Evolutionary conservation across 2,888 invertebrate species (phyloP), one percentile per base, ranked within the genome.

Genomic region (Malachius bipustulatus): DNA sequence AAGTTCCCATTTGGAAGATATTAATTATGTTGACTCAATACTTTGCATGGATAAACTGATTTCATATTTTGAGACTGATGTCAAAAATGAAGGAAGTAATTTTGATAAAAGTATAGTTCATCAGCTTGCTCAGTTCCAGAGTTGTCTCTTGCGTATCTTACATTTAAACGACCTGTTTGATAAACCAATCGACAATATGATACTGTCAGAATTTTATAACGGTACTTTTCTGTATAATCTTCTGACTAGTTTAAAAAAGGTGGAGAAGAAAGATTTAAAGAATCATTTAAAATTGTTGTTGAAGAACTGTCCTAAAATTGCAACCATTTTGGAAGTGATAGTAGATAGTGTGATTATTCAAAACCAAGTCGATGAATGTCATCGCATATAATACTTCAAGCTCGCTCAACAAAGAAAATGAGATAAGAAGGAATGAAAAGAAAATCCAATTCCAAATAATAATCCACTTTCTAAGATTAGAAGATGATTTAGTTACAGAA

Each of bases 221-320:
- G 84, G 85, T 0, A 79, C 82, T 0, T 77, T 84, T 57, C 55
- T 81, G 1, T 85, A 84, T 49, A 85, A 85, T 62, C 59, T 80
- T 14, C 75, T 74, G 37, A 59, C 62, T 15, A 72, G 75, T 58
- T 65, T 84, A 31, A n/a, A n/a, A n/a, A n/a, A n/a, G n/a, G n/a
- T n/a, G n/a, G n/a, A n/a, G n/a, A n/a, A n/a, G n/a, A n/a, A 38
- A 14, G 45, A 50, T 34, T 34, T 51, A 16, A 46, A 49, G 19
- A 36, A 41, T n/a, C 52, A 53, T 36, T 26, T 54, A 10, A 36
- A 44, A 15, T 31, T 42, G 13, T 38, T 49, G 32, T 47, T 54
- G 19, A 39, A 40, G 30, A 38, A 42, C 30, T 47, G 47, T 32
- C 45, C 47, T 3, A 13, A 30, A n/a, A n/a, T n/a, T n/a, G n/a